Conservation (phyloP, 64 coral and sea anemone species). For the Acropora yongei region DNA sequence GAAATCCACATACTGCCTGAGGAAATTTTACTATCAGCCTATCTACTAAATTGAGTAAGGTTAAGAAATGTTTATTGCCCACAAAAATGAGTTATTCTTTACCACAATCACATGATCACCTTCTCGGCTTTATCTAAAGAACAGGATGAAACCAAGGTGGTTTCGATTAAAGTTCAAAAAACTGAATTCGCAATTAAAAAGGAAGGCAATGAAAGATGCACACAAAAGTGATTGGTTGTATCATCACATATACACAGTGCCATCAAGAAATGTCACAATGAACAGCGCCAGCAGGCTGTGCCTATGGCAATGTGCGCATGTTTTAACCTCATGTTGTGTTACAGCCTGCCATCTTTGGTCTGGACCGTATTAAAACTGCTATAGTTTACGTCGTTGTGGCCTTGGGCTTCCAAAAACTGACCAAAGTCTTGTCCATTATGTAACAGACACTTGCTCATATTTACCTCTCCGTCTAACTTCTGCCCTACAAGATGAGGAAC, state of each 20-base stretch:
- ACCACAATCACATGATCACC: too few relatives aligned
- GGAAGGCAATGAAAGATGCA: not conserved
- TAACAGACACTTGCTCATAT: conserved; percentile 19
- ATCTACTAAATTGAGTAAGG: too few relatives aligned
- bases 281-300: not conserved
- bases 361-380: too few relatives aligned
- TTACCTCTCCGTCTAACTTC: conserved; percentile 1
- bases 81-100: too few relatives aligned
- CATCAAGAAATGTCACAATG: not conserved
- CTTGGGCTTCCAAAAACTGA: not conserved
- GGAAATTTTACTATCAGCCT: too few relatives aligned
- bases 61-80: too few relatives aligned
- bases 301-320: too few relatives aligned
- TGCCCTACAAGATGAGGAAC: not conserved
- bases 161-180: not conserved
- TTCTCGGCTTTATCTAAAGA: too few relatives aligned
- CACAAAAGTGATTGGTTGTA: not conserved
- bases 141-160: not conserved
- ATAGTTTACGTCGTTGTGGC: not conserved
- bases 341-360: too few relatives aligned
- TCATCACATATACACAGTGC: not conserved
- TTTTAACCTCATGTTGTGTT: too few relatives aligned
- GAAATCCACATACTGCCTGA: too few relatives aligned
- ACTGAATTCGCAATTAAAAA: not conserved
- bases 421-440: conserved; percentile 12